These are phyloP conservation scores for Phenganax marumi DNA, from an alignment of 92 coral and sea anemone species.

Conservation along the genomic window DNA sequence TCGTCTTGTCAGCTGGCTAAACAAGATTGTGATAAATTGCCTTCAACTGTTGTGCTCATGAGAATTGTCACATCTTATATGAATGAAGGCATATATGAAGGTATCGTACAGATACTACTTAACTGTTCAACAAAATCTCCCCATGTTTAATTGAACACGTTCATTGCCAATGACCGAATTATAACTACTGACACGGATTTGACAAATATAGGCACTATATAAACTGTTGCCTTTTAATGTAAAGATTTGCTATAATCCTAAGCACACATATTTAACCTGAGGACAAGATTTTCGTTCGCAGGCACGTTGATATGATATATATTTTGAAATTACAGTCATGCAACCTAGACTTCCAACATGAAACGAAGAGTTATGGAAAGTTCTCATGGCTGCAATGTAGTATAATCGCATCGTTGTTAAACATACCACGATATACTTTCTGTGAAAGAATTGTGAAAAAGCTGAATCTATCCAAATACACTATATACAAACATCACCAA, in stretches of 20 bases:
- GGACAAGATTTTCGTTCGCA: not conserved
- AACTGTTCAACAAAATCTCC: too few relatives aligned
- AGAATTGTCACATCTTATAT: not conserved
- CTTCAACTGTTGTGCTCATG: not conserved
- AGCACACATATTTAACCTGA: not conserved
- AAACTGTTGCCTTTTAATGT: not conserved
- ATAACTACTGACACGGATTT: not conserved
- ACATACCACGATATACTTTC: too few relatives aligned
- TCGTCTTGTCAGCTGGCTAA: constrained; percentile 23
- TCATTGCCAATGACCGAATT: not conserved
- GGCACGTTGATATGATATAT: not conserved
- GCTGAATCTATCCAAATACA: not conserved
- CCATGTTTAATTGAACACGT: too few relatives aligned
- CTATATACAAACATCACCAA: not conserved
- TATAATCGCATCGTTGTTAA: too few relatives aligned
- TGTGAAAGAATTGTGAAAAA: too few relatives aligned
- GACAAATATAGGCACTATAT: not conserved
- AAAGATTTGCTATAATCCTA: not conserved
- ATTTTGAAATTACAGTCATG: not conserved
- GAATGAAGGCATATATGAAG: not conserved
- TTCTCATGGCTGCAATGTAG: too few relatives aligned
- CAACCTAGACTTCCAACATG: too few relatives aligned
- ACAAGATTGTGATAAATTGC: constrained; percentile 14
- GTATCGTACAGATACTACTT: too few relatives aligned
- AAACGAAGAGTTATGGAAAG: too few relatives aligned